Evolutionary conservation across 2,797 vertebrate genomes (phyloP).

Genomic region (Dicrostonyx torquatus): DNA sequence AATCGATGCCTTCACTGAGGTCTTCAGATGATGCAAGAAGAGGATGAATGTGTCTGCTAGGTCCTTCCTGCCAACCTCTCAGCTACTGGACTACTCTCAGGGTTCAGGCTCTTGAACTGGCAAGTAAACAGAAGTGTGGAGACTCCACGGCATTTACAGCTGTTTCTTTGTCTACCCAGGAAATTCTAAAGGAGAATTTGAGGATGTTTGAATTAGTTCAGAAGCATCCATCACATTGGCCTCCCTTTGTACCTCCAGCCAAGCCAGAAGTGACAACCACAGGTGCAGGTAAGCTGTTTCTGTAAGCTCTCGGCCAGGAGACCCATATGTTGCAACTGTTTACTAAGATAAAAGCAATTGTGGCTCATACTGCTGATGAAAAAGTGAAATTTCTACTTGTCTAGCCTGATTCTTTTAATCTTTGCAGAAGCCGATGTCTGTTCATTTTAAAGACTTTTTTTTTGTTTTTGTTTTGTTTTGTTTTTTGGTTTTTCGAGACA

Average conservation of each 20-base stretch:
- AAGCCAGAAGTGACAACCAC: conserved; percentile 93
- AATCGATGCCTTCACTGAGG: neutral
- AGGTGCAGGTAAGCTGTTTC: conserved; percentile 88
- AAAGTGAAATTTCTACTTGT: neutral
- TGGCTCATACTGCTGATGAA: neutral
- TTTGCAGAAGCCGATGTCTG: conserved; percentile 14
- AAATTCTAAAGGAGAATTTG: conserved; percentile 90
- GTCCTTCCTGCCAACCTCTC: neutral
- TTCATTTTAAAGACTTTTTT: conserved; percentile 45
- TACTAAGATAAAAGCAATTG: neutral
- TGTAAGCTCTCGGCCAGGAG: neutral
- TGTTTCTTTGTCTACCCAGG: conserved; percentile 82
- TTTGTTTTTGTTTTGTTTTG: too few relatives aligned
- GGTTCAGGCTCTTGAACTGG: neutral
- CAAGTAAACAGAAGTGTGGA: neutral
- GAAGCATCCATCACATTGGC: conserved; percentile 92
- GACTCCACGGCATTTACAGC: conserved; percentile 30
- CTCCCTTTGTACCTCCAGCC: conserved; percentile 91
- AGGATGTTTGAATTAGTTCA: conserved; percentile 94
- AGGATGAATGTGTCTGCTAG: neutral
- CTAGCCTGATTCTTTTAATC: conserved; percentile 26
- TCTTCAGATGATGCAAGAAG: conserved; percentile 4
- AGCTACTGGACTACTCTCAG: neutral
- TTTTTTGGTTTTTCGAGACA: too few relatives aligned
- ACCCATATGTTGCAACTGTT: neutral